Evolutionary conservation across 1,140 invertebrate species (phyloP).

Genomic region (Psix sp.): DNA sequence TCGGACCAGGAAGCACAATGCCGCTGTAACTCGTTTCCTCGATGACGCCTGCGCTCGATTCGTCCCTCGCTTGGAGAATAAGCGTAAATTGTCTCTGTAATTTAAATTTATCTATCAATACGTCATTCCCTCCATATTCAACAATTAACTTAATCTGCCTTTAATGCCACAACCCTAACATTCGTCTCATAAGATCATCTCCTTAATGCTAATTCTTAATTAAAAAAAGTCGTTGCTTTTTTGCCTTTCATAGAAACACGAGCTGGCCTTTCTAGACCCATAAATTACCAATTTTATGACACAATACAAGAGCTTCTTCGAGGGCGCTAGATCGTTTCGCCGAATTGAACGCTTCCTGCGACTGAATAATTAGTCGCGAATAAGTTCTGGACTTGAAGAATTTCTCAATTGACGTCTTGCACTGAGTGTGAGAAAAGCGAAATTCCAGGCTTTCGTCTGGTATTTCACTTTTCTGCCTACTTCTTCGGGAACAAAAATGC

Average conservation of each 20-base stretch:
- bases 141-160: conserved; percentile 46
- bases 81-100: conserved; percentile 94
- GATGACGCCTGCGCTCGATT: conserved; percentile 85
- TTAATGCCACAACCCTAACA: conserved; percentile 28
- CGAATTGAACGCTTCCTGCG: no score
- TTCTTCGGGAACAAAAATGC: no score
- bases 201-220: conserved; percentile 44
- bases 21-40: conserved; percentile 93
- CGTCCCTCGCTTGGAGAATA: conserved; percentile 92
- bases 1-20: conserved; percentile 90
- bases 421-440: no score
- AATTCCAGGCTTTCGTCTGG: no score
- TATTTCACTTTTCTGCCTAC: no score
- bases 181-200: conserved; percentile 44
- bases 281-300: not conserved
- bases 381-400: no score
- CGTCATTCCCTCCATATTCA: conserved; percentile 31
- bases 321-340: no score
- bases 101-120: conserved; percentile 67
- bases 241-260: no score
- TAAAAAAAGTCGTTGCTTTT: conserved; percentile 18
- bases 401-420: no score
- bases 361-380: no score
- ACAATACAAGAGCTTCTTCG: no score
- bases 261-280: not conserved